phyloP scores from a whole-genome alignment of 2,797 vertebrate genomes.

The Syndactyla subalaris region DNA sequence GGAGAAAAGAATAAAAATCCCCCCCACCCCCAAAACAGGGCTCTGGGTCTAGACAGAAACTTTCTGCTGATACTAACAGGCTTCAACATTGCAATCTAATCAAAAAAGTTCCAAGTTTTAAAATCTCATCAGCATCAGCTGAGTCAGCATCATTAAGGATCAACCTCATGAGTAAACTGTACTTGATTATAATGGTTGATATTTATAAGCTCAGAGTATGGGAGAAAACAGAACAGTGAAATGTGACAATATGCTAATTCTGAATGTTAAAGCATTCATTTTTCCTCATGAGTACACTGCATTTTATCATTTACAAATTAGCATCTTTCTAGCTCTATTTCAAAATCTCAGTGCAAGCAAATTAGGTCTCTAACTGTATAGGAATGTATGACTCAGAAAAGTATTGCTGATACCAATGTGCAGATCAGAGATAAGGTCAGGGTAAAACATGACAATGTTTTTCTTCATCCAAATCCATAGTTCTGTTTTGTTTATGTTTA shows the following conservation, averaged over 20 bases:
- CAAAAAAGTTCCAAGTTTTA: slow-evolving; percentile 23
- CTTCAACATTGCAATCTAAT: slow-evolving; percentile 44
- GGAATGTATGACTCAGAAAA: background rate
- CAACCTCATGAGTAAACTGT: slow-evolving; percentile 12
- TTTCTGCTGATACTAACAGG: background rate
- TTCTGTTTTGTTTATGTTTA: background rate
- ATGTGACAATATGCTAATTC: slow-evolving; percentile 25
- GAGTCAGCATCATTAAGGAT: slow-evolving; percentile 65
- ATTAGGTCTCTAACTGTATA: background rate
- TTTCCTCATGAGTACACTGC: background rate
- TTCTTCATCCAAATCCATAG: background rate
- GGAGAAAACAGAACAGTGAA: background rate
- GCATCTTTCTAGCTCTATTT: background rate
- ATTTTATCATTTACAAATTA: slow-evolving; percentile 30
- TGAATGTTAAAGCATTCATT: slow-evolving; percentile 4
- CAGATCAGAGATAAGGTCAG: background rate
- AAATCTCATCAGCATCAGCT: slow-evolving; percentile 52
- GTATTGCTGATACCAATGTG: background rate
- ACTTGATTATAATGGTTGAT: slow-evolving; percentile 57
- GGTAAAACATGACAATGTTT: background rate
- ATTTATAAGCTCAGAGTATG: background rate
- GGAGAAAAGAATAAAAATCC: background rate
- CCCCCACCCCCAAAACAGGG: background rate
- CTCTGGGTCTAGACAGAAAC: background rate
- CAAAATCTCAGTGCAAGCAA: background rate